Conservation (phyloP, 2,888 invertebrate genomes). For the Orthosia gothica region DNA sequence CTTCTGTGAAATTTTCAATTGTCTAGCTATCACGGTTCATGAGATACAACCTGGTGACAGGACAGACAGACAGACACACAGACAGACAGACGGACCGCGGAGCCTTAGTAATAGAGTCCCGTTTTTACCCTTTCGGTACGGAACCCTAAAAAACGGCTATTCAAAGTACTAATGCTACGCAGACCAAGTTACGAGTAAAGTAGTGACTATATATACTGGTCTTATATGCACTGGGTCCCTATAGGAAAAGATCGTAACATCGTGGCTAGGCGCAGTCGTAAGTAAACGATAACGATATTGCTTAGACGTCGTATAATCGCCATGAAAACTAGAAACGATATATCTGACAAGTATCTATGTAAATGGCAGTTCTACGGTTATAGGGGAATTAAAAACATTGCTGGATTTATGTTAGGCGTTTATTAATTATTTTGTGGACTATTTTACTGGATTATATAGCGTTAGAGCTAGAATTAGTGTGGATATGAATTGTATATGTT, state of each 20-base stretch:
- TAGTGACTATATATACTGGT: not conserved
- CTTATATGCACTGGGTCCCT: slow-evolving; percentile 3
- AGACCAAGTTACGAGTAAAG: too few relatives aligned
- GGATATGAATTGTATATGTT: not conserved
- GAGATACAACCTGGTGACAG: too few relatives aligned
- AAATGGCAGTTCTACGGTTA: slow-evolving; percentile 47
- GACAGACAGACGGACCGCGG: too few relatives aligned
- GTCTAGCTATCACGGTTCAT: too few relatives aligned
- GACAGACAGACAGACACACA: too few relatives aligned
- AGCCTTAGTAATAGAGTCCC: too few relatives aligned
- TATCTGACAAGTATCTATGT: slow-evolving; percentile 55
- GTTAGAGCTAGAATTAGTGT: not conserved
- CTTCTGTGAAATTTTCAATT: too few relatives aligned
- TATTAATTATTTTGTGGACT: slow-evolving; percentile 27
- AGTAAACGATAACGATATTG: slow-evolving; percentile 69
- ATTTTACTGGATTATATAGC: not conserved
- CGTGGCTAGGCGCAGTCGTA: slow-evolving; percentile 55
- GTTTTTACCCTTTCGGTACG: too few relatives aligned
- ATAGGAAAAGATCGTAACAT: slow-evolving; percentile 51
- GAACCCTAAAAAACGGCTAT: too few relatives aligned
- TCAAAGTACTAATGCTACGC: too few relatives aligned
- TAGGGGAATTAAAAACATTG: slow-evolving; percentile 45
- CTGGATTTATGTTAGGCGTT: slow-evolving; percentile 24
- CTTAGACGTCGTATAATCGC: slow-evolving; percentile 63
- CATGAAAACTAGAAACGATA: slow-evolving; percentile 61